Evolutionary conservation across 2,888 invertebrate genomes (phyloP), one percentile per base, ranked within the genome.

Genomic region (Zeuzera pyrina): DNA sequence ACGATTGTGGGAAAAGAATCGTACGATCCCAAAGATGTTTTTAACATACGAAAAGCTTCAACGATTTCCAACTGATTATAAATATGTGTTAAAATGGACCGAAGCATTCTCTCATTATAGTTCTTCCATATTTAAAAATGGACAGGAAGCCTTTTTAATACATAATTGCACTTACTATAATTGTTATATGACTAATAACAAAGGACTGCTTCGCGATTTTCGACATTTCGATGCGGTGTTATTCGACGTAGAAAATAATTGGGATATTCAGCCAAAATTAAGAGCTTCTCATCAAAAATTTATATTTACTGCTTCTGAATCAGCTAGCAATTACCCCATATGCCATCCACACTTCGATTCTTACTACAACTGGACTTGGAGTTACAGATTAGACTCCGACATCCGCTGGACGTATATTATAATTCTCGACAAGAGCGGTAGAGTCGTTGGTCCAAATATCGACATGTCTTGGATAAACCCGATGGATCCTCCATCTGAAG

Each of bases 151-250:
- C 0, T 78, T 78, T 28, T 34, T 70, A 2, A 41, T 56, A 1
- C 41, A 45, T 11, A 68, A 74, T 2, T 83, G 85, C 36, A 47
- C 65, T 0, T 59, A 63, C 34, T 53, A 48, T 6, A 81, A 86
- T 31, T 88, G 87, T 38, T 79, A 53, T 35, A 48, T 85, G 1
- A 84, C 74, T 0, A 58, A 48, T 15, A 50, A 71, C 3, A 70
- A 55, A 30, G 47, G 38, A 2, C 65, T 44, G 26, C 38, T 78
- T 1, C 43, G 57, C 0, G 67, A 85, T 33, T 54, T 70, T 3
- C 52, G 65, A 8, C 40, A 62, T 15, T 81, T 54, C 21, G 84
- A 87, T 27, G 87, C 86, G 0, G 58, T 88, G 3, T 29, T 88
- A 1, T 87, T 87, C 32, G 86, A 87, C 31, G 76, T 73, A 0